phyloP scores from a whole-genome alignment of 2,113 vertebrate species.

The Mohoua ochrocephala region DNA sequence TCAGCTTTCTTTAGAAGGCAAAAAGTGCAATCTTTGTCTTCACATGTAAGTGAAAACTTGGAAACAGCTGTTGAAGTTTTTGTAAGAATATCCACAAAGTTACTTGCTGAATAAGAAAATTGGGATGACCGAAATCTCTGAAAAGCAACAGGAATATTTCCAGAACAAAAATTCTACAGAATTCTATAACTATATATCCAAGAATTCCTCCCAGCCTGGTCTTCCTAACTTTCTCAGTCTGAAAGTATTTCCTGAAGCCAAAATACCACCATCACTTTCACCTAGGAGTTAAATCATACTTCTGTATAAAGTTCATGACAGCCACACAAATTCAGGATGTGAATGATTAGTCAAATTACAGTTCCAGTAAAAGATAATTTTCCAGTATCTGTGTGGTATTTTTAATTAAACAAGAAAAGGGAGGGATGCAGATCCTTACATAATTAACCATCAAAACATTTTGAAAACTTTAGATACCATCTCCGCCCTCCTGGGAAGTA shows the following conservation, averaged over 20 bases:
- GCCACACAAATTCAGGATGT: neutral
- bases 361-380: neutral
- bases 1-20: neutral
- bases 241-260: neutral
- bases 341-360: neutral
- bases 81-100: neutral
- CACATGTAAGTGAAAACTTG: slow-evolving; percentile 5
- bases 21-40: neutral
- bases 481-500: neutral
- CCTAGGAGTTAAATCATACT: neutral
- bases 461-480: neutral
- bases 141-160: neutral
- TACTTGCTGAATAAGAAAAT: neutral
- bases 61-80: neutral
- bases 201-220: neutral
- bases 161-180: neutral
- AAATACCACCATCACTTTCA: neutral
- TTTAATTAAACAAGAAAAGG: neutral
- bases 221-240: neutral
- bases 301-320: neutral
- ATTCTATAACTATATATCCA: neutral
- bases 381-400: neutral
- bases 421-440: neutral
- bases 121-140: neutral
- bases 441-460: neutral